These are phyloP conservation scores for Sebastes hubbsi DNA, from an alignment of 2,797 vertebrate genomes.

Conservation along the genomic window DNA sequence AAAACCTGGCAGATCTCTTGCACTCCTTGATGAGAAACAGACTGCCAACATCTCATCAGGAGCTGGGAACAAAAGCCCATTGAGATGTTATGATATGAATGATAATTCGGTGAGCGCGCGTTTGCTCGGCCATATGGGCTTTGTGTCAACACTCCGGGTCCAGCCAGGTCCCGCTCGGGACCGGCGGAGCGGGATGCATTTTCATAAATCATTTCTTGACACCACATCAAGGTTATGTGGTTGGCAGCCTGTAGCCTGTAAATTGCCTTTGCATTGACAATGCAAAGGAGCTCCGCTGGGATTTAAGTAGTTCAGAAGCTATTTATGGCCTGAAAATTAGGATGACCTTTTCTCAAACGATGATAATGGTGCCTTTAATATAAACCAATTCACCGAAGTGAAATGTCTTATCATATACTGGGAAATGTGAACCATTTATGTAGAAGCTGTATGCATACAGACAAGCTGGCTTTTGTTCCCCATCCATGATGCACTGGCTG, in stretches of 20 bases:
- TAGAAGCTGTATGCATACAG: background rate
- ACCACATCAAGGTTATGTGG: conserved; percentile 75
- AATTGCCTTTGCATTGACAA: conserved; percentile 74
- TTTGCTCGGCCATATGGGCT: conserved; percentile 61
- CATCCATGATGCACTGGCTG: conserved; percentile 22
- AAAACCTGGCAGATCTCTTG: conserved; percentile 39
- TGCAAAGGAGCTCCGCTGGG: conserved; percentile 55
- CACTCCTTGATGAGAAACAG: conserved; percentile 51
- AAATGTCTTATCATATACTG: conserved; percentile 3
- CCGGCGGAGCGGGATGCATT: conserved; percentile 64
- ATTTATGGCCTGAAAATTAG: conserved; percentile 62
- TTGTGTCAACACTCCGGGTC: conserved; percentile 73
- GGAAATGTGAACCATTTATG: conserved; percentile 17
- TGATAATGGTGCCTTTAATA: conserved; percentile 39
- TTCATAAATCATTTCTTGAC: conserved; percentile 81
- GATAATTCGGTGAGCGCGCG: conserved; percentile 58
- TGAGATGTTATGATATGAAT: conserved; percentile 62
- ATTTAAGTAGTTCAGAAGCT: conserved; percentile 53
- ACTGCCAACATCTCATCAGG: conserved; percentile 55
- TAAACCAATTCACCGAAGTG: conserved; percentile 14
- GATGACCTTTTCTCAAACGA: conserved; percentile 64
- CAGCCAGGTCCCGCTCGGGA: conserved; percentile 58
- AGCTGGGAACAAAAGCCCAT: conserved; percentile 56
- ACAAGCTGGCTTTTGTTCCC: conserved; percentile 46
- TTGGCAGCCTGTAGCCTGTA: conserved; percentile 66